These are phyloP conservation scores for Halichondria panicea DNA, from an alignment of 37 sponge, comb jelly and placozoan species.

Conservation along the genomic window DNA sequence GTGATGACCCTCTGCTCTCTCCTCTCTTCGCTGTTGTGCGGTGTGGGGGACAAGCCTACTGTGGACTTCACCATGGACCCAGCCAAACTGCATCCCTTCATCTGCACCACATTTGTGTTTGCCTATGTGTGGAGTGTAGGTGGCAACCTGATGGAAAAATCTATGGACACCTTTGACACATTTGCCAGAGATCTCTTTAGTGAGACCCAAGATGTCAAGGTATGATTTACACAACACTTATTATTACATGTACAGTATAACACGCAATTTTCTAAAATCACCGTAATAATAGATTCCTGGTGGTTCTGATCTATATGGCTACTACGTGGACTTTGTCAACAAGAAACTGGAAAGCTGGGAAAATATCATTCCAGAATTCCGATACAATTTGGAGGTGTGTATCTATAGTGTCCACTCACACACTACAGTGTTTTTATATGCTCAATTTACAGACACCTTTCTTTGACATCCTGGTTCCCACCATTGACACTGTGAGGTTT, in stretches of 20 bases:
- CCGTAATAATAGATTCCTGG: slow-evolving; percentile 73
- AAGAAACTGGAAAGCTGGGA: slow-evolving; percentile 89
- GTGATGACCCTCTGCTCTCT: slow-evolving; percentile 77
- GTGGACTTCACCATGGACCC: slow-evolving; percentile 75
- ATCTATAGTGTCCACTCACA: not conserved
- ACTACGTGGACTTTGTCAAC: slow-evolving; percentile 86
- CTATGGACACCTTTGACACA: slow-evolving; percentile 90
- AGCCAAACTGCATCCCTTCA: slow-evolving; percentile 84
- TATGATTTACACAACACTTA: slow-evolving; percentile 15
- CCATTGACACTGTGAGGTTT: slow-evolving; percentile 94
- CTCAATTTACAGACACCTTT: slow-evolving; percentile 54
- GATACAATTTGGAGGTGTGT: slow-evolving; percentile 79
- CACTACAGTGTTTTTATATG: not conserved
- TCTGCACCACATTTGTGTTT: slow-evolving; percentile 89
- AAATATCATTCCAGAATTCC: slow-evolving; percentile 84
- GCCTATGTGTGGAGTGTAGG: slow-evolving; percentile 91
- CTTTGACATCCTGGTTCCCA: slow-evolving; percentile 96
- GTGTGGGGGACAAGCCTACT: slow-evolving; percentile 18
- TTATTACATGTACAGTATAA: not conserved
- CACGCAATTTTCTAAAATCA: slow-evolving; percentile 30
- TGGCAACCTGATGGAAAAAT: slow-evolving; percentile 87
- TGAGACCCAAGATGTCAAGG: slow-evolving; percentile 89
- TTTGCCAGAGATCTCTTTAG: slow-evolving; percentile 85
- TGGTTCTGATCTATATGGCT: slow-evolving; percentile 90
- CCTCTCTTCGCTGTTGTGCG: slow-evolving; percentile 74